Conservation (phyloP, 2,113 vertebrate genomes). For the Miniopterus natalensis region DNA sequence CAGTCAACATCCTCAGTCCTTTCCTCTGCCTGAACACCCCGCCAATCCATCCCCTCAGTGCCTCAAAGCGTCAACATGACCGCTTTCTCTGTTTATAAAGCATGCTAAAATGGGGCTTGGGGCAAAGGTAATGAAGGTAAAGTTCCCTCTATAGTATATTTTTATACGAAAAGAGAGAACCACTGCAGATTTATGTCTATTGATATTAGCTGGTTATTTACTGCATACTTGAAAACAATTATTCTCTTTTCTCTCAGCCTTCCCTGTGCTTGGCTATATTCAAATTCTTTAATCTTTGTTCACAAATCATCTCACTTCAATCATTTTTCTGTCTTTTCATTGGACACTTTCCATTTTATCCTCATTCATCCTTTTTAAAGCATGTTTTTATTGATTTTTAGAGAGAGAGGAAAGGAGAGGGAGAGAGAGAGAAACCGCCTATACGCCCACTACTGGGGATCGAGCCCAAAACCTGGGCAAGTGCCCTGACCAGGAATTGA, state of each 20-base stretch:
- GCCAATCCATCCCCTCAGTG: background rate
- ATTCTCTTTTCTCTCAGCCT: background rate
- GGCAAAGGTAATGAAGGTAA: background rate
- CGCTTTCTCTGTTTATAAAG: background rate
- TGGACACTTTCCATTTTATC: background rate
- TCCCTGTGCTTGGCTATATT: background rate
- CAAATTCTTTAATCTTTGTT: background rate
- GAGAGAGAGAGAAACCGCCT: no score
- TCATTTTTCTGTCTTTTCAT: conserved; percentile 34
- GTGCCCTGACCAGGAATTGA: no score
- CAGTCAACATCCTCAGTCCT: background rate
- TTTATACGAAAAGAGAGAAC: background rate
- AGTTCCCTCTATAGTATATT: background rate
- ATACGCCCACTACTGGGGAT: no score
- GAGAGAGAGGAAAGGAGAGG: no score
- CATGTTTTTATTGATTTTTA: no score
- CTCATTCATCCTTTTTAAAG: background rate
- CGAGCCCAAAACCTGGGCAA: no score
- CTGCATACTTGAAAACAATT: background rate
- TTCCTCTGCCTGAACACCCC: background rate
- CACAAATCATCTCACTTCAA: background rate
- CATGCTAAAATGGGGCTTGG: background rate
- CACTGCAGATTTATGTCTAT: no score
- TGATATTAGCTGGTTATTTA: background rate
- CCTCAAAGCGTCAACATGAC: background rate